Conservation (phyloP, 2,797 vertebrate species). For the Gymnoscopelus microlampas region DNA sequence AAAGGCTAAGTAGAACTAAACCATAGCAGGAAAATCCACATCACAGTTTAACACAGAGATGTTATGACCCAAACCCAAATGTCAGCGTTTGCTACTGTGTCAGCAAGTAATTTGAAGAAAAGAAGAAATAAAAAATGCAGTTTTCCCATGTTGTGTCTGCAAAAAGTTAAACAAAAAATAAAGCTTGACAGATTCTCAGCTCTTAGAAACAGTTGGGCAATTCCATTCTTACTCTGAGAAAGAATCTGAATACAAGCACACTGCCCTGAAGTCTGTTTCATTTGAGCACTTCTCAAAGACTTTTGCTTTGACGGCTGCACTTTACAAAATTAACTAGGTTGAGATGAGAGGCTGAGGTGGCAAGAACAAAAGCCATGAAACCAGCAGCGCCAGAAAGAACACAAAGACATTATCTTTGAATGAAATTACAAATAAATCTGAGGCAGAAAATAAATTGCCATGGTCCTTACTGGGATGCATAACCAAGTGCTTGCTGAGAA, state of each 20-base stretch:
- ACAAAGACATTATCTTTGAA: conserved; percentile 36
- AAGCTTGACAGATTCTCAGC: no score
- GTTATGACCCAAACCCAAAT: neutral
- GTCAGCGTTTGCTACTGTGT: no score
- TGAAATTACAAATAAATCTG: conserved; percentile 37
- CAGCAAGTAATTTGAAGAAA: no score
- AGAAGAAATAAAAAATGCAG: no score
- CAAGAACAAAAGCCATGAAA: conserved; percentile 32
- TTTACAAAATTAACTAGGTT: conserved; percentile 52
- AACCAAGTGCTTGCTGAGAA: conserved; percentile 44
- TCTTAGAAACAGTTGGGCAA: conserved; percentile 23
- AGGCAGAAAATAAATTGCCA: conserved; percentile 40
- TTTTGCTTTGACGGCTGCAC: conserved; percentile 45
- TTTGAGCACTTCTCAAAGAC: conserved; percentile 46
- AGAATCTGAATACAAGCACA: conserved; percentile 25
- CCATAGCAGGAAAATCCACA: no score
- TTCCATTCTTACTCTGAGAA: conserved; percentile 13
- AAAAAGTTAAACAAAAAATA: neutral
- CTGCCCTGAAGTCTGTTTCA: conserved; percentile 38
- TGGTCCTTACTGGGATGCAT: conserved; percentile 47
- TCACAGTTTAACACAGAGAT: neutral
- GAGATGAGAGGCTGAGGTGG: conserved; percentile 24
- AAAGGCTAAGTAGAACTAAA: no score
- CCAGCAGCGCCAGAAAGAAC: conserved; percentile 34
- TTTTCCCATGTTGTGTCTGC: conserved; percentile 5